phyloP scores from a whole-genome alignment of 2,888 invertebrate species.

The Ectobius pallidus region DNA sequence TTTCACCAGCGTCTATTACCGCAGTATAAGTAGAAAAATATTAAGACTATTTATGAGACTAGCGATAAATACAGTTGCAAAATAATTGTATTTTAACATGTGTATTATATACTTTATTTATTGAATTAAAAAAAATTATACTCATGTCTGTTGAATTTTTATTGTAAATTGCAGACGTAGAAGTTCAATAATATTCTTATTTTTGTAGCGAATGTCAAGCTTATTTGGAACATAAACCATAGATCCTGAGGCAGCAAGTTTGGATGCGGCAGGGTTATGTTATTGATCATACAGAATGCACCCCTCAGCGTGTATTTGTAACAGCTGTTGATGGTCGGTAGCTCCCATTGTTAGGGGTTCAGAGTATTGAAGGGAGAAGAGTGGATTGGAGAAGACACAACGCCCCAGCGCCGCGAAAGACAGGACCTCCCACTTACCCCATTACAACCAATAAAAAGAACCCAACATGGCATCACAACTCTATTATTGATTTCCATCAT shows the following conservation, averaged over 20 bases:
- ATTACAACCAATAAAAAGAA: constrained; percentile 28
- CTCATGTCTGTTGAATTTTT: no score
- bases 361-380: constrained; percentile 5
- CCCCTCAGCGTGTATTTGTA: constrained; percentile 24
- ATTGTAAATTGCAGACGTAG: no score
- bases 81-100: no score
- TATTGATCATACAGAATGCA: constrained; percentile 23
- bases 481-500: constrained; percentile 22
- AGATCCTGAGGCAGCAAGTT: background rate
- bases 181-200: no score
- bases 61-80: no score
- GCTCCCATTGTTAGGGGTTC: background rate
- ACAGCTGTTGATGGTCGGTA: constrained; percentile 29
- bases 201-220: no score
- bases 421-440: constrained; percentile 14
- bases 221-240: no score
- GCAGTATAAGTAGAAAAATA: no score
- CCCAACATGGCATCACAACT: constrained; percentile 31
- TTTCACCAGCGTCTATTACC: no score
- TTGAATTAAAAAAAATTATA: no score
- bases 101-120: no score
- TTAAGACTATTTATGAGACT: no score
- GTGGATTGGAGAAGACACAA: constrained; percentile 9
- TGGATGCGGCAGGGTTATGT: background rate
- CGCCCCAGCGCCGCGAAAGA: background rate